Conservation (phyloP, 2,797 vertebrate species). For the Microctenopoma steveboyesi region DNA sequence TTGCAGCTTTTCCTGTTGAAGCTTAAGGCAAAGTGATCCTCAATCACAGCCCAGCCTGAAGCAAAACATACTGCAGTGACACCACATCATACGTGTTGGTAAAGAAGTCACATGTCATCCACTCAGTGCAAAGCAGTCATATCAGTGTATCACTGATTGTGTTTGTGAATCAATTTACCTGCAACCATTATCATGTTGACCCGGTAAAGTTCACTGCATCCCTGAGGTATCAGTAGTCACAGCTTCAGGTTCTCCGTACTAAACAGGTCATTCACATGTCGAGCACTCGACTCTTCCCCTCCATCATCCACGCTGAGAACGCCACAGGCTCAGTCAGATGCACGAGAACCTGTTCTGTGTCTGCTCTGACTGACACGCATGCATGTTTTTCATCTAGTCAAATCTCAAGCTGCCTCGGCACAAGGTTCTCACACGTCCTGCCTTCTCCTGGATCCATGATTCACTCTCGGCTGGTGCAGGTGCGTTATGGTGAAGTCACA, state of each 20-base stretch:
- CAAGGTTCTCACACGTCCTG: constrained; percentile 18
- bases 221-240: neutral
- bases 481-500: neutral
- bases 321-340: neutral
- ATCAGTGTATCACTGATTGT: neutral
- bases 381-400: constrained; percentile 11
- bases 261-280: neutral
- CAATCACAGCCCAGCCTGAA: constrained; percentile 1
- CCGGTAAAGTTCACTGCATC: neutral
- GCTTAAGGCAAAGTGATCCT: neutral
- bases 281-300: neutral
- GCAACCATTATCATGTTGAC: neutral
- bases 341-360: constrained; percentile 7
- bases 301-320: neutral
- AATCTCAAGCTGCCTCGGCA: neutral
- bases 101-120: neutral
- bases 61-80: neutral
- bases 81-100: no score
- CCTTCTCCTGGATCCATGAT: no score
- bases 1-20: neutral
- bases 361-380: constrained; percentile 15
- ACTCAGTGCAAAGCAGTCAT: neutral
- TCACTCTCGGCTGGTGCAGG: neutral
- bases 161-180: neutral
- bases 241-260: neutral